A percentile compares a stretch with the other conserved stretches of the same genome.
phyloP scores from a whole-genome alignment of 2,797 vertebrate species.

The Pipistrellus kuhlii region DNA sequence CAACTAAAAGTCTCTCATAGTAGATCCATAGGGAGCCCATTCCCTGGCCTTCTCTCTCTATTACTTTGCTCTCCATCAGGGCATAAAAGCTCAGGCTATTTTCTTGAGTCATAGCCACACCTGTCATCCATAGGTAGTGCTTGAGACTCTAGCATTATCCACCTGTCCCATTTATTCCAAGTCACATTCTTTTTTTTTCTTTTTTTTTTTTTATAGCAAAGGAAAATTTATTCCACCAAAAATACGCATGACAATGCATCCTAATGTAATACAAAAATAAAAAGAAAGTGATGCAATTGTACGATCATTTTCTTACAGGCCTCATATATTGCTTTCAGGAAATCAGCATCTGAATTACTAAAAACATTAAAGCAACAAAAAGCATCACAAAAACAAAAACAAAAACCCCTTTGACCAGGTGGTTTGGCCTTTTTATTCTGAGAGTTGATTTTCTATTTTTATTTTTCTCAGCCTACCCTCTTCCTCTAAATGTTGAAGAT shows the following conservation, averaged over 20 bases:
- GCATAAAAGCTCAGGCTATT: background rate
- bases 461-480: too few relatives aligned
- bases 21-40: background rate
- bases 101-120: background rate
- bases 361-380: too few relatives aligned
- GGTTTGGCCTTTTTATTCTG: too few relatives aligned
- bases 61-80: background rate
- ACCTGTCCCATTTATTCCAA: background rate
- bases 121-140: background rate
- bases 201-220: constrained; percentile 87
- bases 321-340: constrained; percentile 90
- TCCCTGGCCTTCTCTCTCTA: background rate
- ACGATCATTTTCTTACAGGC: constrained; percentile 92
- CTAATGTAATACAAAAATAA: constrained; percentile 96
- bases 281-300: constrained; percentile 93
- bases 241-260: constrained; percentile 94
- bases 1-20: background rate
- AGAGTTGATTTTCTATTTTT: too few relatives aligned
- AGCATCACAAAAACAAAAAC: too few relatives aligned
- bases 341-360: constrained; percentile 70
- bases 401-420: too few relatives aligned
- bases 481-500: too few relatives aligned
- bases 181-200: constrained; percentile 69
- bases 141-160: too few relatives aligned
- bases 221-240: constrained; percentile 97